phyloP scores from a whole-genome alignment of 1,140 invertebrate genomes.

The Mycetomoellerius zeteki region DNA sequence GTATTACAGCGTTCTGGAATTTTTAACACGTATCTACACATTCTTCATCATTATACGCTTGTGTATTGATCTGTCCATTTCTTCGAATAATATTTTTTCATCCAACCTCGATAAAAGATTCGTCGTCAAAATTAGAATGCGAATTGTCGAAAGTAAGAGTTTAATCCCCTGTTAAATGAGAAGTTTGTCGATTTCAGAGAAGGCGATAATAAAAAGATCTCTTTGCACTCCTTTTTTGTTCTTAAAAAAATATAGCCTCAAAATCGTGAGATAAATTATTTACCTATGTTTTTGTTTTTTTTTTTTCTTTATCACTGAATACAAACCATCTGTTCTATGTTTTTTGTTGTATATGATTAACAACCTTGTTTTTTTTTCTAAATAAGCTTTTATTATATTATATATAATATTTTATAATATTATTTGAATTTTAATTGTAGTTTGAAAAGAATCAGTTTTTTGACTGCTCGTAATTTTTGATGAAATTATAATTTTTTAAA shows the following conservation, averaged over 20 bases:
- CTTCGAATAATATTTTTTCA: not conserved
- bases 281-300: no score
- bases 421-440: not conserved
- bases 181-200: not conserved
- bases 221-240: not conserved
- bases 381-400: not conserved
- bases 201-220: not conserved
- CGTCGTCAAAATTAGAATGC: not conserved
- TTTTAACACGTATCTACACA: not conserved
- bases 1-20: not conserved
- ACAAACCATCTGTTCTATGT: not conserved
- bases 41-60: not conserved
- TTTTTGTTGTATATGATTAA: not conserved
- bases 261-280: no score
- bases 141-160: conserved; percentile 10
- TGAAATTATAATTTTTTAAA: not conserved
- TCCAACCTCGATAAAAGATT: not conserved
- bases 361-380: not conserved
- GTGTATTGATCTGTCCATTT: not conserved
- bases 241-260: no score
- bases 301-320: no score
- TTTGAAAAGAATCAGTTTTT: not conserved
- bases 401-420: no score
- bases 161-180: not conserved
- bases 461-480: not conserved